Conservation (phyloP, 2,113 vertebrate genomes). For the Sceloporus undulatus region DNA sequence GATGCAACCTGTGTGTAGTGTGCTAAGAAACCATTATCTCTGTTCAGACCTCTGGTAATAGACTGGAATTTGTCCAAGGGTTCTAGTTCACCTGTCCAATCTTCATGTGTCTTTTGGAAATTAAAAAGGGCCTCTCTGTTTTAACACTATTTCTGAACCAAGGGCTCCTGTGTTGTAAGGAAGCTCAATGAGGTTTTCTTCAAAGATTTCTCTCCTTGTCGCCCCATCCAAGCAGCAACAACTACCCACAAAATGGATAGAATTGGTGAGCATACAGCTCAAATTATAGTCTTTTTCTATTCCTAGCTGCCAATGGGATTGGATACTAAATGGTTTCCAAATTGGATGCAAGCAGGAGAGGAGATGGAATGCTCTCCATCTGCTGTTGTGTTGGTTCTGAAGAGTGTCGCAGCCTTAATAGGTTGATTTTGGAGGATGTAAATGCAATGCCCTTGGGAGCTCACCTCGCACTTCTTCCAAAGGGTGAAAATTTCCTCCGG, state of each 20-base stretch:
- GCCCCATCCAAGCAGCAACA: neutral
- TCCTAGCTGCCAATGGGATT: constrained; percentile 10
- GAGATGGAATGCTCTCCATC: neutral
- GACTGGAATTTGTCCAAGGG: too few relatives aligned
- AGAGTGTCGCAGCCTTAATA: neutral
- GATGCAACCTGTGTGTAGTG: too few relatives aligned
- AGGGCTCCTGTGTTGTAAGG: neutral
- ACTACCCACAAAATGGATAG: neutral
- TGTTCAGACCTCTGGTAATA: too few relatives aligned
- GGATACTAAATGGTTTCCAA: constrained; percentile 14
- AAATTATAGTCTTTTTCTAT: constrained; percentile 19
- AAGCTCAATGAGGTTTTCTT: neutral
- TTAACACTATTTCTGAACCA: neutral
- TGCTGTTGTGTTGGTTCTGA: neutral
- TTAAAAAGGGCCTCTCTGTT: neutral
- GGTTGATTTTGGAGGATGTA: constrained; percentile 8
- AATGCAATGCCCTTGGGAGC: constrained; percentile 3
- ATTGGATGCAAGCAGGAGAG: neutral
- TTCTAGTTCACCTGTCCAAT: too few relatives aligned
- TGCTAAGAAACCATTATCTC: too few relatives aligned
- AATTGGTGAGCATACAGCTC: neutral
- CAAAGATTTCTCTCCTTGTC: neutral
- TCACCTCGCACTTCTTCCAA: neutral
- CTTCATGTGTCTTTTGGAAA: neutral
- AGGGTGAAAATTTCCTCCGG: neutral